Percentiles rank a stretch among this genome's conserved stretches.
These are phyloP conservation scores for Babyrousa celebensis DNA, from an alignment of 2,797 vertebrate species.

Conservation along the genomic window DNA sequence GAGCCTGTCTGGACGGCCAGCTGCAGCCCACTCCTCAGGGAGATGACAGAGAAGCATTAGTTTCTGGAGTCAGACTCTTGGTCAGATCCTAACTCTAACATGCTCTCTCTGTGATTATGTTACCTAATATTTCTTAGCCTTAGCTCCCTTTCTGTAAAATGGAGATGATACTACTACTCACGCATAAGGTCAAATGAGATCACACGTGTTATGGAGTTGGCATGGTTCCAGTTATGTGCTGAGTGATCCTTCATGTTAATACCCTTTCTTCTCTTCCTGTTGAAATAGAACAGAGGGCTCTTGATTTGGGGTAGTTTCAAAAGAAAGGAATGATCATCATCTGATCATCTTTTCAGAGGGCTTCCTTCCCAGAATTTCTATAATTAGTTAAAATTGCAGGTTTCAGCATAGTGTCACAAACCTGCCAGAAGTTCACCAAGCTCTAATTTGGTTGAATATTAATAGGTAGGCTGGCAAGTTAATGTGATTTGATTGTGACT, in stretches of 20 bases:
- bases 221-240: background rate
- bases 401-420: constrained; percentile 74
- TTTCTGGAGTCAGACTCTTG: background rate
- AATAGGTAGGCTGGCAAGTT: constrained; percentile 79
- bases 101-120: background rate
- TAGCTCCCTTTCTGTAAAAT: background rate
- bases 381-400: constrained; percentile 84
- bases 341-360: constrained; percentile 74
- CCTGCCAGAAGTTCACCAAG: constrained; percentile 69
- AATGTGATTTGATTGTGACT: constrained; percentile 65
- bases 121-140: background rate
- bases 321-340: constrained; percentile 50
- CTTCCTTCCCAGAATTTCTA: constrained; percentile 81
- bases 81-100: background rate
- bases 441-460: constrained; percentile 79
- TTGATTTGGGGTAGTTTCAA: constrained; percentile 65
- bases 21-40: background rate
- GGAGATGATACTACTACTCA: background rate
- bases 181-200: background rate
- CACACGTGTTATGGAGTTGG: background rate
- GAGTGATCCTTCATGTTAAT: background rate
- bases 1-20: background rate
- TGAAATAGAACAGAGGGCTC: constrained; percentile 55
- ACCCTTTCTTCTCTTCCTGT: constrained; percentile 59
- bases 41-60: background rate